Evolutionary conservation across 2,113 vertebrate species (phyloP).

Genomic region (Campylorhamphus procurvoides): DNA sequence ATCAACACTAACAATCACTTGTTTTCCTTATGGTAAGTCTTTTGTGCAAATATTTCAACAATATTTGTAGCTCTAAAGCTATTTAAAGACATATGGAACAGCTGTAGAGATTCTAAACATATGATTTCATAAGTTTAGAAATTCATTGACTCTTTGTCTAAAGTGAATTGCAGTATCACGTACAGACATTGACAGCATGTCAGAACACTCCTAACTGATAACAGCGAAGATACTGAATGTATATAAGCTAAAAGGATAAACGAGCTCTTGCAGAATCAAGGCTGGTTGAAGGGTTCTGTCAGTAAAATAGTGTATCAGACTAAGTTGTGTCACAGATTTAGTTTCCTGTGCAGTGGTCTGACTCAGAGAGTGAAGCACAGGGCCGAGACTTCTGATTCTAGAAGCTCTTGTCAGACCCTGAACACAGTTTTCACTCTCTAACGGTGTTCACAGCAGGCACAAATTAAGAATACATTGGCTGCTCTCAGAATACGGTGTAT

Average conservation of each 20-base stretch:
- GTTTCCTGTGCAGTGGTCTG: background rate
- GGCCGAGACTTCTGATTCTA: background rate
- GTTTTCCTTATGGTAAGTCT: background rate
- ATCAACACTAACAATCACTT: background rate
- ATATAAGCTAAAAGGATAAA: background rate
- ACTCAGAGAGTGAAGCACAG: background rate
- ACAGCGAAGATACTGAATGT: background rate
- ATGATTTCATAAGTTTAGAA: background rate
- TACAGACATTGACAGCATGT: background rate
- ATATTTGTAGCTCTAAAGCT: background rate
- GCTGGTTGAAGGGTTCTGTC: background rate
- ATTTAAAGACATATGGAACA: background rate
- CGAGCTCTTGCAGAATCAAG: background rate
- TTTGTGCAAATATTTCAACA: background rate
- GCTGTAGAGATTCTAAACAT: background rate
- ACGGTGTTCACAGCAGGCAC: fast-evolving
- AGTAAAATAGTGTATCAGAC: background rate
- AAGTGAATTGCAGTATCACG: background rate
- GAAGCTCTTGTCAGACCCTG: background rate
- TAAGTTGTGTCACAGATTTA: background rate
- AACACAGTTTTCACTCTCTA: background rate
- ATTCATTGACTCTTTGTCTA: background rate
- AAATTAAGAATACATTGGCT: background rate
- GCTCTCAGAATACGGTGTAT: background rate
- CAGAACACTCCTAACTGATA: background rate